Evolutionary conservation across 2,797 vertebrate species (phyloP), one percentile per base, ranked within the genome.

Genomic region (Microctenopoma steveboyesi): DNA sequence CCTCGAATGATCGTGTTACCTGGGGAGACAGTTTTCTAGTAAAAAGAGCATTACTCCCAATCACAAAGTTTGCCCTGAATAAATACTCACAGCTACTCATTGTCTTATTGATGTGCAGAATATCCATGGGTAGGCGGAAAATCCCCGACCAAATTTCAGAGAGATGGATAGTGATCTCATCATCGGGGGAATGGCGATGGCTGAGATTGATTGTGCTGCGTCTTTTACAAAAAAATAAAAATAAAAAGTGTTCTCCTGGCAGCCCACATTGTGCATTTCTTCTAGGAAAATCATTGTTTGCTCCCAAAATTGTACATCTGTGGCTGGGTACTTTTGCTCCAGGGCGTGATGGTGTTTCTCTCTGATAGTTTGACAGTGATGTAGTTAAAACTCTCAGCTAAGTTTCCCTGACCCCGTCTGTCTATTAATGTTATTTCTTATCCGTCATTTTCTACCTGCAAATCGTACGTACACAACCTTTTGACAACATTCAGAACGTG

Each of bases 141-240:
- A 86, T 89, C 85, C 82, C 70, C 79, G 76, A 81, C 70, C 71
- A 89, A 86, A 90, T 87, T 86, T 89, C 72, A 76, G 66, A 5
- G 7, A 74, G 79, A 85, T 14, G 58, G 83, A 84, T 81, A 78
- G 58, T 81, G 83, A 81, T 81, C 82, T 81, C 83, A 79, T 88
- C 81, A 77, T 69, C 46, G 37, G 62, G 66, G 72, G 72, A 79
- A 62, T 82, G 57, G 61, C 65, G 28, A 82, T 80, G 58, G 77
- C 57, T 64, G 40, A 81, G 79, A 84, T 72, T 82, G 80, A 86
- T 87, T 86, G 73, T 82, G 75, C 59, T 69, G 39, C 42, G 8
- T 82, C 64, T 70, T 82, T 76, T 57, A 18, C 25, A 49, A 49
- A 61, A 50, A 40, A n/a, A n/a, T 43, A 49, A 61, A 68, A 49